These are phyloP conservation scores for Diarsia dahlii DNA, from an alignment of 2,888 invertebrate species.

Conservation along the genomic window DNA sequence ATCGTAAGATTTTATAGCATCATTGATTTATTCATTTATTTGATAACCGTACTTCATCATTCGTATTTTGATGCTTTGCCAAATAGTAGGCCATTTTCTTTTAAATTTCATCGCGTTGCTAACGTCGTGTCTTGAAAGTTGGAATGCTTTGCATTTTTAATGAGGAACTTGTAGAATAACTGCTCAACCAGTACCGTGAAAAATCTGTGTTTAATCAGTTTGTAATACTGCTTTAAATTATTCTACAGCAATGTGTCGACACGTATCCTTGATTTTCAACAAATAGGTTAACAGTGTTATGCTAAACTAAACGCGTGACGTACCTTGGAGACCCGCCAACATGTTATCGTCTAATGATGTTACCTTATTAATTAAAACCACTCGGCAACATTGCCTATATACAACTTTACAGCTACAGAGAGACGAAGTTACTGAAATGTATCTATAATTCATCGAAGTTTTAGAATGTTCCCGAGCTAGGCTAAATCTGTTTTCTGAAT, in stretches of 20 bases:
- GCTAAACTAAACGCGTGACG: slow-evolving; percentile 76
- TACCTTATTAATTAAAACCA: slow-evolving; percentile 81
- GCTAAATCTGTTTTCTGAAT: slow-evolving; percentile 81
- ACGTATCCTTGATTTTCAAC: slow-evolving; percentile 75
- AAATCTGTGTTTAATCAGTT: slow-evolving; percentile 7
- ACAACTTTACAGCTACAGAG: slow-evolving; percentile 58
- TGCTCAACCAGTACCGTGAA: slow-evolving; percentile 2
- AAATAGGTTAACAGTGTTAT: slow-evolving; percentile 83
- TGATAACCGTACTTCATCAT: slow-evolving; percentile 47
- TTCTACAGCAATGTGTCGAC: slow-evolving; percentile 33
- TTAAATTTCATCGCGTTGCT: slow-evolving; percentile 38
- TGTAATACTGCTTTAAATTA: slow-evolving; percentile 18
- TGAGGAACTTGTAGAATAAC: slow-evolving; percentile 6
- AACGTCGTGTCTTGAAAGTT: slow-evolving; percentile 7
- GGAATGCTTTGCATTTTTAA: slow-evolving; percentile 26
- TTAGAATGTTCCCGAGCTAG: slow-evolving; percentile 75
- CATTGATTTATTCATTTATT: too few relatives aligned
- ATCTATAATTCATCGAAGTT: slow-evolving; percentile 70
- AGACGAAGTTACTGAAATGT: slow-evolving; percentile 64
- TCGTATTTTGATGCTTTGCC: slow-evolving; percentile 69
- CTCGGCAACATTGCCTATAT: slow-evolving; percentile 60
- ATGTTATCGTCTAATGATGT: slow-evolving; percentile 77
- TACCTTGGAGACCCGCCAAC: slow-evolving; percentile 81
- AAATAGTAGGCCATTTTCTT: slow-evolving; percentile 56
- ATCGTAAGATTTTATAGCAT: slow-evolving; percentile 28